Conservation (phyloP, 2,113 vertebrate species). For the Mesoclemmys tuberculata region DNA sequence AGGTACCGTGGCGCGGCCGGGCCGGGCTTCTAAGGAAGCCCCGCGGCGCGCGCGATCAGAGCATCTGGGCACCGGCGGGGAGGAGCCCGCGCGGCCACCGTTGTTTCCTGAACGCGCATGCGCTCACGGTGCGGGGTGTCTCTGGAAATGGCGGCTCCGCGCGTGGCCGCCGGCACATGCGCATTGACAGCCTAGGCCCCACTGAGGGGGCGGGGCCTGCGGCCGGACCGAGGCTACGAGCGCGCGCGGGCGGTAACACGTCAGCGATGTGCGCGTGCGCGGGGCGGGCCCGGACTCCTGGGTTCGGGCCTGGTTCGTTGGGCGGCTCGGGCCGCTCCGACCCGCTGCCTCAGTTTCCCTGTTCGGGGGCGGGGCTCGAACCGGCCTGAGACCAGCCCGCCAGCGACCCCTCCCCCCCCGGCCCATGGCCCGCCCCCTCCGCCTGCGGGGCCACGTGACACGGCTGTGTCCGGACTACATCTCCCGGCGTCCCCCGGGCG, state of each 20-base stretch:
- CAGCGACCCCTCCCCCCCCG: too few relatives aligned
- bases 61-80: not conserved
- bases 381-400: too few relatives aligned
- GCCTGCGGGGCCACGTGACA: too few relatives aligned
- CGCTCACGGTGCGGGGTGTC: not conserved
- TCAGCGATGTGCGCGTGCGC: not conserved
- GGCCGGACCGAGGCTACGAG: not conserved
- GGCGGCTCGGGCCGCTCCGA: not conserved
- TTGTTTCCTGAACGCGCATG: not conserved
- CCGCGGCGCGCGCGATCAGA: not conserved
- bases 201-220: not conserved
- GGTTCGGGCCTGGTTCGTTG: too few relatives aligned
- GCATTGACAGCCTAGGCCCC: not conserved
- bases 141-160: not conserved
- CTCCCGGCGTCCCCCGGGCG: not conserved
- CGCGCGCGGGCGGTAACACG: too few relatives aligned
- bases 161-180: not conserved
- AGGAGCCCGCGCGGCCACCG: conserved; percentile 1
- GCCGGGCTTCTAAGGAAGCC: too few relatives aligned
- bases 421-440: too few relatives aligned
- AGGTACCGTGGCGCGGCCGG: not conserved
- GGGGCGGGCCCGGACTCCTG: not conserved
- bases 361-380: too few relatives aligned
- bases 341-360: not conserved
- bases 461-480: too few relatives aligned